Evolutionary conservation across 2,113 vertebrate genomes (phyloP).

Genomic region (Xerus inauris): DNA sequence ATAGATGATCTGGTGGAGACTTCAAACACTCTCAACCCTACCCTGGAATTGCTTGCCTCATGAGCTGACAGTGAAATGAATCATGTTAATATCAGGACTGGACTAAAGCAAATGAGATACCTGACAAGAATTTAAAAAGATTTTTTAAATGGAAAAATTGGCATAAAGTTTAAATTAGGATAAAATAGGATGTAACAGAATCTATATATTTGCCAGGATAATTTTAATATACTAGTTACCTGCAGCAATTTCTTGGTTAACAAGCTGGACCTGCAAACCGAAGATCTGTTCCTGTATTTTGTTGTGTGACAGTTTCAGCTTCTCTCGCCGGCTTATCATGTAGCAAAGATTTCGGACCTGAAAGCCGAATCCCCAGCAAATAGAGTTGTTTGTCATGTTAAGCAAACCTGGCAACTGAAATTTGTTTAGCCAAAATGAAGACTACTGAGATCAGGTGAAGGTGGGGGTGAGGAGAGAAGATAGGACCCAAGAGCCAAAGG

Average conservation of each 20-base stretch:
- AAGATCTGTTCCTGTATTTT: constrained; percentile 98
- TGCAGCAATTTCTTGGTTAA: constrained; percentile 92
- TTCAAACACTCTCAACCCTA: background rate
- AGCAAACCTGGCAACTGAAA: constrained; percentile 35
- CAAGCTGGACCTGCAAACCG: constrained; percentile 93
- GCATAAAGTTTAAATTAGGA: constrained; percentile 35
- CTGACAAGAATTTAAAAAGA: constrained; percentile 42
- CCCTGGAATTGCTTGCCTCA: constrained; percentile 28
- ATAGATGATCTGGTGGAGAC: background rate
- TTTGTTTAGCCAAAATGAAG: constrained; percentile 51
- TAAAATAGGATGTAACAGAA: constrained; percentile 30
- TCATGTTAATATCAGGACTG: background rate
- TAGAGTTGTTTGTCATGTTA: constrained; percentile 57
- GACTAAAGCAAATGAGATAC: constrained; percentile 43
- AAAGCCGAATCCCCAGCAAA: constrained; percentile 51
- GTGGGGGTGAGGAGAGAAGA: constrained; percentile 15
- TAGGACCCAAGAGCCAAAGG: background rate
- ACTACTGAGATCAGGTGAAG: background rate
- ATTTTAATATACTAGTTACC: constrained; percentile 82
- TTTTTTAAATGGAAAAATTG: constrained; percentile 41
- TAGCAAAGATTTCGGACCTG: constrained; percentile 99
- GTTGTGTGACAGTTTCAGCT: constrained; percentile 95
- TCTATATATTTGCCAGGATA: constrained; percentile 42
- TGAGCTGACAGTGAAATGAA: constrained; percentile 30
- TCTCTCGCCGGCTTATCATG: constrained; percentile 99